These are phyloP conservation scores for Lepus europaeus DNA, from an alignment of 2,113 vertebrate species.

Conservation along the genomic window DNA sequence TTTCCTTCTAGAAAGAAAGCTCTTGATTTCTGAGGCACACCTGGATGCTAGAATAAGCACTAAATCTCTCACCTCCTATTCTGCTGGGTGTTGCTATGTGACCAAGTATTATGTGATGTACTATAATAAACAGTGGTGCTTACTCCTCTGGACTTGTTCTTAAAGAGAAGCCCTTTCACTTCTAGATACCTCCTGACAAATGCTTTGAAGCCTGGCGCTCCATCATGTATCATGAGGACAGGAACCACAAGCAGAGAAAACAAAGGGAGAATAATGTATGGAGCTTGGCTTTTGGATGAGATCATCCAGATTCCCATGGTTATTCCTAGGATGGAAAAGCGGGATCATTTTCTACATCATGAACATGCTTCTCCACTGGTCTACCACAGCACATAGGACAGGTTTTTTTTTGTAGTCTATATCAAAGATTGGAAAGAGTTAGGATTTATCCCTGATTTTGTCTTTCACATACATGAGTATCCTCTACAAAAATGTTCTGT, in stretches of 20 bases:
- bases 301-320: not conserved
- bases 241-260: not conserved
- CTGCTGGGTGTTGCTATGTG: not conserved
- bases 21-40: not conserved
- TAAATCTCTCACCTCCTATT: not conserved
- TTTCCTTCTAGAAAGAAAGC: not conserved
- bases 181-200: not conserved
- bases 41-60: not conserved
- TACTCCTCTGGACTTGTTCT: not conserved
- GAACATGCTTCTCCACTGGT: not conserved
- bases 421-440: not conserved
- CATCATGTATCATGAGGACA: not conserved
- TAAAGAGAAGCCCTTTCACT: not conserved
- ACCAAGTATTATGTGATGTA: not conserved
- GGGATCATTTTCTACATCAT: not conserved
- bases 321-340: not conserved
- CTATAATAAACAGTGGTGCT: not conserved
- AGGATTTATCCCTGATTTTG: not conserved
- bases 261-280: not conserved
- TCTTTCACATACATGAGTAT: slow-evolving; percentile 21
- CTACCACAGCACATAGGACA: not conserved
- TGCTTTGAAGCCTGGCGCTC: not conserved
- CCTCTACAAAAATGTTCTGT: not conserved
- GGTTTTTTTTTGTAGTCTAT: slow-evolving; percentile 1
- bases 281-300: not conserved